Percentiles rank a stretch among this genome's conserved stretches.
Evolutionary conservation across 2,888 invertebrate species (phyloP).

Genomic region (Pammene fasciana): DNA sequence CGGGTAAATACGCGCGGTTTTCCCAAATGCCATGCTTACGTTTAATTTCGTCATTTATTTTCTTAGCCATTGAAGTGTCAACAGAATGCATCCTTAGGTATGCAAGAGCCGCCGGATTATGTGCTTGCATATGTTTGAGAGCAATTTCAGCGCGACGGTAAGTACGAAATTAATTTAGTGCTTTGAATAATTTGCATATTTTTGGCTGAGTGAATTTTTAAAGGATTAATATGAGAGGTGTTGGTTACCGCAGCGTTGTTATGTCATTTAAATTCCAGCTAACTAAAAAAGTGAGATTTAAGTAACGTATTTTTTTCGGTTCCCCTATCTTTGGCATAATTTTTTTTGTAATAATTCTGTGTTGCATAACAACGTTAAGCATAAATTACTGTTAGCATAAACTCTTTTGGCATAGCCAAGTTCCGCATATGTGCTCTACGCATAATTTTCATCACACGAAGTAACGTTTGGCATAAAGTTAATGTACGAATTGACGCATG

Average conservation of each 20-base stretch:
- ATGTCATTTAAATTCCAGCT: neutral
- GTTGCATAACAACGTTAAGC: too few species aligned
- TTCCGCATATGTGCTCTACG: too few species aligned
- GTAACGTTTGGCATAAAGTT: too few species aligned
- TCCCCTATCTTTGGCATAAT: too few species aligned
- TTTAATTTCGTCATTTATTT: conserved; percentile 32
- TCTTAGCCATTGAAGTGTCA: conserved; percentile 20
- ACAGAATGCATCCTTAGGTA: conserved; percentile 26
- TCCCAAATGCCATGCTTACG: conserved; percentile 1
- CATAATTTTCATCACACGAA: too few species aligned
- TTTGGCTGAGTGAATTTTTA: neutral
- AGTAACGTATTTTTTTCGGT: too few species aligned
- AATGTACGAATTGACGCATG: too few species aligned
- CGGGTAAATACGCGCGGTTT: conserved; percentile 41
- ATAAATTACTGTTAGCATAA: too few species aligned
- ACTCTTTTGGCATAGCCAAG: too few species aligned
- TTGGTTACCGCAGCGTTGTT: neutral
- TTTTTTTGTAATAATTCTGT: too few species aligned
- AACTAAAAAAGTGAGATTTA: neutral
- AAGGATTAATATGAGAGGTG: neutral
- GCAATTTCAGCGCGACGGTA: conserved; percentile 20
- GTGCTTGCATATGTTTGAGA: conserved; percentile 16
- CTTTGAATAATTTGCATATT: conserved; percentile 20
- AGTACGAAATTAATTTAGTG: conserved; percentile 22
- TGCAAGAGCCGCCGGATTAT: conserved; percentile 26